phyloP scores from a whole-genome alignment of 2,113 vertebrate species.

The Monopterus albus region DNA sequence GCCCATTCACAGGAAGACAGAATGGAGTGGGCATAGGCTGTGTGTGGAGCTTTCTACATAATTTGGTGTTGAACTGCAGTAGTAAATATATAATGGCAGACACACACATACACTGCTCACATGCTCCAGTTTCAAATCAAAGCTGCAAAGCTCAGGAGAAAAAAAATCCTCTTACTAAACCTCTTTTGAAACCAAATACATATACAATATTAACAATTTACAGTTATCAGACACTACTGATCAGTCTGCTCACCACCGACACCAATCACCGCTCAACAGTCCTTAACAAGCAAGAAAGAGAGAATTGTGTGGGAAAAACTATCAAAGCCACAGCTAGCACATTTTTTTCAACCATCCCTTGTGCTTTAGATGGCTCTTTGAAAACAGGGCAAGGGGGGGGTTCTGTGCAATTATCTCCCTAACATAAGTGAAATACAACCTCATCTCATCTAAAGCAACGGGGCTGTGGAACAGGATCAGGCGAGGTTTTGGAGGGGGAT shows the following conservation, averaged over 20 bases:
- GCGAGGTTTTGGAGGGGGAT: neutral
- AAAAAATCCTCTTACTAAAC: no score
- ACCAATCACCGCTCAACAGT: slow-evolving; percentile 47
- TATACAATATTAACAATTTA: no score
- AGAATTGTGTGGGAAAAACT: slow-evolving; percentile 51
- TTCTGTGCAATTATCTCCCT: slow-evolving; percentile 62
- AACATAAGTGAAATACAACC: slow-evolving; percentile 32
- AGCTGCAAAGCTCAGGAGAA: neutral
- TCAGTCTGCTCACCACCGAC: slow-evolving; percentile 13
- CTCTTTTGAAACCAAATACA: no score
- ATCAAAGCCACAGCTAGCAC: slow-evolving; percentile 45
- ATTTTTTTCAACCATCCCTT: slow-evolving; percentile 54
- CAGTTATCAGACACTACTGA: no score
- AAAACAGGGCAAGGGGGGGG: slow-evolving; percentile 28
- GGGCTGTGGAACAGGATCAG: slow-evolving; percentile 8
- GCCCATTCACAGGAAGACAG: slow-evolving; percentile 7
- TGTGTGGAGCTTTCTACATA: neutral
- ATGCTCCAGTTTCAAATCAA: neutral
- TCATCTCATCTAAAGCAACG: slow-evolving; percentile 10
- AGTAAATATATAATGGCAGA: neutral
- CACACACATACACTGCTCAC: neutral
- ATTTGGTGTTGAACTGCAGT: slow-evolving; percentile 7
- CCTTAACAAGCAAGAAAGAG: slow-evolving; percentile 43
- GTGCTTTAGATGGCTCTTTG: slow-evolving; percentile 54
- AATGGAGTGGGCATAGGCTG: slow-evolving; percentile 2